Percentiles rank a stretch among this genome's conserved stretches.
Conservation (phyloP, 1,140 invertebrate genomes). For the Heliconius hermathena region DNA sequence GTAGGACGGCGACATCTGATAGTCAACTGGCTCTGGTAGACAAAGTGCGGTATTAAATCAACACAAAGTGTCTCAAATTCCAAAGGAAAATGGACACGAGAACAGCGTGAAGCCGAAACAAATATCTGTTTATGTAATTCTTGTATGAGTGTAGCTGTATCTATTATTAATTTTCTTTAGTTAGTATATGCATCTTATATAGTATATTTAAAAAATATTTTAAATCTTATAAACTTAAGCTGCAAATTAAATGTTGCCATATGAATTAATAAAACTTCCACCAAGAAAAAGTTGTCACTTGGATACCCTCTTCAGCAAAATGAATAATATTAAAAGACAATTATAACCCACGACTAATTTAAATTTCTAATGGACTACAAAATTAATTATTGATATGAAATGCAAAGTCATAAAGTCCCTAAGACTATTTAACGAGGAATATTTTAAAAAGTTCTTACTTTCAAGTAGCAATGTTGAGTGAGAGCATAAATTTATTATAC, state of each 20-base stretch:
- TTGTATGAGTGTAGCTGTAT: not conserved
- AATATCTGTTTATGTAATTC: no score
- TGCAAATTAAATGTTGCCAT: not conserved
- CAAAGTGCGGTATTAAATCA: no score
- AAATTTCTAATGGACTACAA: conserved; percentile 8
- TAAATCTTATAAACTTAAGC: not conserved
- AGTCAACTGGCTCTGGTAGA: no score
- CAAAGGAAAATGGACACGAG: no score
- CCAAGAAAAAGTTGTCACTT: not conserved
- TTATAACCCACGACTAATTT: not conserved
- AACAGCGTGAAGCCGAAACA: no score
- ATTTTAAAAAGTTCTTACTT: conserved; percentile 12
- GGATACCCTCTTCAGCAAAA: not conserved
- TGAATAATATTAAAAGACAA: not conserved
- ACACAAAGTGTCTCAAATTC: no score
- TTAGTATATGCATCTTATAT: not conserved
- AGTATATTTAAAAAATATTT: not conserved
- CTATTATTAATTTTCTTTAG: not conserved
- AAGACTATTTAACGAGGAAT: conserved; percentile 16
- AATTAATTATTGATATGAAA: conserved; percentile 15
- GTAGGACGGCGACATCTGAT: no score
- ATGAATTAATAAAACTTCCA: not conserved
- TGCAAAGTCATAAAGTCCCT: conserved; percentile 12
- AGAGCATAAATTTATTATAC: not conserved
- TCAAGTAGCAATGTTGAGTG: not conserved